Evolutionary conservation across 2,888 invertebrate species (phyloP).

Genomic region (Drosophila mimetica): DNA sequence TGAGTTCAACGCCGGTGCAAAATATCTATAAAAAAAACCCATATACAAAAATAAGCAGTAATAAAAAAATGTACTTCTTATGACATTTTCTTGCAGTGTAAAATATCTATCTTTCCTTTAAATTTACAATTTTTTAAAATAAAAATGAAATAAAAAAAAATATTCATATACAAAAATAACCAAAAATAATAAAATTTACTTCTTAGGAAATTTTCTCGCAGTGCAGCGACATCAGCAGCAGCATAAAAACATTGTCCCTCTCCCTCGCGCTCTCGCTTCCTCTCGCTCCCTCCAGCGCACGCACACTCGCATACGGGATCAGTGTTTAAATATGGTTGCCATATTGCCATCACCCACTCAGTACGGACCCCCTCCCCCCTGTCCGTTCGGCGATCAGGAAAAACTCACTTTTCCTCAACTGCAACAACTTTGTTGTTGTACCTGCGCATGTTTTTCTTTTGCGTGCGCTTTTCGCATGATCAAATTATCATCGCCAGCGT

Average conservation of each 20-base stretch:
- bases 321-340: conserved; percentile 76
- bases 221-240: conserved; percentile 28
- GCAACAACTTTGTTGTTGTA: conserved; percentile 54
- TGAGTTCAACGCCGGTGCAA: too few species aligned
- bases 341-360: conserved; percentile 78
- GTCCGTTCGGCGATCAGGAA: conserved; percentile 12
- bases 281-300: conserved; percentile 52
- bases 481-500: conserved; percentile 60
- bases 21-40: too few species aligned
- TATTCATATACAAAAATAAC: background rate
- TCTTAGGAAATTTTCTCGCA: background rate
- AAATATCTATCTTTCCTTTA: too few species aligned
- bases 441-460: conserved; percentile 75
- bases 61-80: too few species aligned
- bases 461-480: conserved; percentile 80
- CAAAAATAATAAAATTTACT: too few species aligned
- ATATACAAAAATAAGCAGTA: too few species aligned
- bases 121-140: too few species aligned
- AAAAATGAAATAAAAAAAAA: rapidly evolving
- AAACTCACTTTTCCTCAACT: conserved; percentile 59
- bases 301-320: conserved; percentile 63
- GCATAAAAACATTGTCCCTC: conserved; percentile 44
- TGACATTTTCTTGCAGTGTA: too few species aligned
- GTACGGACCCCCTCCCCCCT: background rate
- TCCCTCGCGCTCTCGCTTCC: conserved; percentile 48